Percentiles rank a stretch among this genome's conserved stretches.
phyloP scores from a whole-genome alignment of 2,113 vertebrate species.

The Nasalis larvatus region DNA sequence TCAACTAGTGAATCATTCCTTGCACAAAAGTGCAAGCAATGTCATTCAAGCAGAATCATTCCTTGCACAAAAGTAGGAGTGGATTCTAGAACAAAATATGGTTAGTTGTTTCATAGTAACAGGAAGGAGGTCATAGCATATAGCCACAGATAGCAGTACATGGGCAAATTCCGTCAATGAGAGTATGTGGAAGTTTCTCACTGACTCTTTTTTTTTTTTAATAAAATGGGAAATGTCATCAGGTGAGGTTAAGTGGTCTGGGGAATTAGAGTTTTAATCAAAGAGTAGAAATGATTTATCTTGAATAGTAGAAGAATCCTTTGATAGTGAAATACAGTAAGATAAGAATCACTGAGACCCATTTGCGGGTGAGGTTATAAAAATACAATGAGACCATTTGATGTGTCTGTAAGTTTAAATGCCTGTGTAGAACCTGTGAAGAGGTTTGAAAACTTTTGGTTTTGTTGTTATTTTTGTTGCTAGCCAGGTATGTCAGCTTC shows the following conservation, averaged over 20 bases:
- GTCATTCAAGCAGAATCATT: neutral
- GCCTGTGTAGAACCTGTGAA: no score
- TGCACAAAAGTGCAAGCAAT: neutral
- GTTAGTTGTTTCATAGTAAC: neutral
- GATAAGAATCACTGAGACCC: neutral
- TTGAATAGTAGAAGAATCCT: neutral
- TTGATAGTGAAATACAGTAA: neutral
- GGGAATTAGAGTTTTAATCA: neutral
- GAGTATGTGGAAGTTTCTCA: neutral
- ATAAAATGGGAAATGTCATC: neutral
- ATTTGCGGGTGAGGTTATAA: neutral
- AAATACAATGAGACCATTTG: neutral
- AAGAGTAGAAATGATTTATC: neutral
- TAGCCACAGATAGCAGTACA: neutral
- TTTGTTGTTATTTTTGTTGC: neutral
- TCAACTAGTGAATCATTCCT: neutral
- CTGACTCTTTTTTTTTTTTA: neutral
- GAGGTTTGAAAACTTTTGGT: neutral
- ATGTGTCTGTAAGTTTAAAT: neutral
- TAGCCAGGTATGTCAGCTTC: neutral
- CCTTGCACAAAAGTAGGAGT: neutral
- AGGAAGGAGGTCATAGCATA: neutral
- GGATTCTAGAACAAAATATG: no score
- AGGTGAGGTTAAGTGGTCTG: neutral
- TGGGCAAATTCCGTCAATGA: neutral